Conservation (phyloP, 2,888 invertebrate species). For the Melanophora roralis region DNA sequence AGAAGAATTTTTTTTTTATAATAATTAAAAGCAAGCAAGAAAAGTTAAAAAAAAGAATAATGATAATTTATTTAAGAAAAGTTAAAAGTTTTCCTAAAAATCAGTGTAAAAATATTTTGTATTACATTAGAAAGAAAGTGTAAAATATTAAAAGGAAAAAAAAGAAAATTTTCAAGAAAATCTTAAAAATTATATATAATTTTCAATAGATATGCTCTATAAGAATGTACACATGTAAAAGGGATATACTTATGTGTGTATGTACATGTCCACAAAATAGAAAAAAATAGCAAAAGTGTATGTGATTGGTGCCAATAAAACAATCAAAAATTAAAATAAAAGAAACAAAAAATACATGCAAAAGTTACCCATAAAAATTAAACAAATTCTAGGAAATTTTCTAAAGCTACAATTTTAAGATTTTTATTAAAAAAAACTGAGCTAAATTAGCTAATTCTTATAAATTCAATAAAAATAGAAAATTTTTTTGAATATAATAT, state of each 20-base stretch:
- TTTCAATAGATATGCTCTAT: not conserved
- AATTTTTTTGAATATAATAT: not conserved
- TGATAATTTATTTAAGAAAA: conserved; percentile 27
- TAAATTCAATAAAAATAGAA: no score
- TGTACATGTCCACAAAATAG: not conserved
- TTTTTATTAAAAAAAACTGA: not conserved
- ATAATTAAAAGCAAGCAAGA: conserved; percentile 36
- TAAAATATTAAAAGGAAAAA: not conserved
- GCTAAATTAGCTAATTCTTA: not conserved
- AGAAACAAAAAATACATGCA: not conserved
- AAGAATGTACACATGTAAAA: not conserved
- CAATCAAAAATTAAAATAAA: not conserved
- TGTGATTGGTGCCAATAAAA: not conserved
- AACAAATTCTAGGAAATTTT: not conserved
- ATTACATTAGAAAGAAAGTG: conserved; percentile 2
- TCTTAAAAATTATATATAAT: not conserved
- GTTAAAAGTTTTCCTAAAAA: conserved; percentile 13
- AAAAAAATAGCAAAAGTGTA: not conserved
- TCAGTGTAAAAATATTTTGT: conserved; percentile 8
- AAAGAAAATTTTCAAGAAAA: not conserved
- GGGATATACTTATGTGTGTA: not conserved
- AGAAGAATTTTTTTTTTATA: conserved; percentile 57
- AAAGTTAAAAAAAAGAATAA: conserved; percentile 22
- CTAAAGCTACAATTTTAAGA: no score
- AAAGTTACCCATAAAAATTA: not conserved